These are phyloP conservation scores for Hydrochoerus hydrochaeris DNA, from an alignment of 2,113 vertebrate species.

Conservation along the genomic window DNA sequence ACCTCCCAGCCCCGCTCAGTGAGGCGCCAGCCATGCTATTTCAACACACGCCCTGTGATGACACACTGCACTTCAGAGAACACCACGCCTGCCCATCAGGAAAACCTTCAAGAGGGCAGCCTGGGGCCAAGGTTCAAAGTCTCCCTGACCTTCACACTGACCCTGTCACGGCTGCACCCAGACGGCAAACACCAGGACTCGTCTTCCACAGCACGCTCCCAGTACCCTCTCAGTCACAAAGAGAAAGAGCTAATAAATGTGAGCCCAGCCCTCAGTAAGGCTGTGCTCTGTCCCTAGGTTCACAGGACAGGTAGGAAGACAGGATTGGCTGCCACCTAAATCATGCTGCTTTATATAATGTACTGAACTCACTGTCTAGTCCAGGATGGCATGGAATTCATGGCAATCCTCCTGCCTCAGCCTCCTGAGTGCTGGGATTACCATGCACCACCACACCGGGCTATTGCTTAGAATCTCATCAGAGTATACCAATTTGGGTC, in stretches of 20 bases:
- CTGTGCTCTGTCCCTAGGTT: neutral
- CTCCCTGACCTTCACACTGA: neutral
- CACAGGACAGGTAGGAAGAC: neutral
- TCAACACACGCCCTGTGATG: neutral
- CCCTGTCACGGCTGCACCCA: neutral
- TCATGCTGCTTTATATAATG: neutral
- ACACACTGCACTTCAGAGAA: neutral
- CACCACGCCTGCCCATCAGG: neutral
- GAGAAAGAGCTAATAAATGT: neutral
- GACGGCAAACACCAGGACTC: rapidly evolving
- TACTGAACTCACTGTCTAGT: neutral
- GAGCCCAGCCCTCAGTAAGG: neutral
- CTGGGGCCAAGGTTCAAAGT: neutral
- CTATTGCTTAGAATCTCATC: neutral
- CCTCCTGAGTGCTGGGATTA: neutral
- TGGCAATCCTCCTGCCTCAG: neutral
- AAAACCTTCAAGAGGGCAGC: neutral
- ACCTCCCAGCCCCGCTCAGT: neutral
- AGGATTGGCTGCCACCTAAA: neutral
- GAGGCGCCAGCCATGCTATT: neutral
- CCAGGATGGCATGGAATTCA: neutral
- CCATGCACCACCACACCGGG: neutral
- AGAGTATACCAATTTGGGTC: neutral
- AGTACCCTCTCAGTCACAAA: neutral
- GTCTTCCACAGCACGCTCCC: neutral